These are phyloP conservation scores for Stenotaenia linearis DNA, from an alignment of 2,888 invertebrate species.

Conservation along the genomic window DNA sequence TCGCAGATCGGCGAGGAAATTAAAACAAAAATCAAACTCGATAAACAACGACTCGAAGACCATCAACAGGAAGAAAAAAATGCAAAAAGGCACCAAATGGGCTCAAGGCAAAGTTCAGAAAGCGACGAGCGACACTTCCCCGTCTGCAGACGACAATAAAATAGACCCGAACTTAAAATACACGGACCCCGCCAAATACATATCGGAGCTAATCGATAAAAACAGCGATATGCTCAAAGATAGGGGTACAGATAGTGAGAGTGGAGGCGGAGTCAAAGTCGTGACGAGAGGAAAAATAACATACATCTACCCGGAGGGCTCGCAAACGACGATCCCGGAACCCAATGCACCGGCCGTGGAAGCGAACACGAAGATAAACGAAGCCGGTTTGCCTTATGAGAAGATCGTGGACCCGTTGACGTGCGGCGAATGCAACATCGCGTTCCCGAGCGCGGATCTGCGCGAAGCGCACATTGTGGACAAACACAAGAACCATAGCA, in stretches of 20 bases:
- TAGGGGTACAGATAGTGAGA: neutral
- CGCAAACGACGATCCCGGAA: neutral
- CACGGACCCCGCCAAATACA: slow-evolving; percentile 30
- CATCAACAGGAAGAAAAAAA: neutral
- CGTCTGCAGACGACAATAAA: neutral
- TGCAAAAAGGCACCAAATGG: neutral
- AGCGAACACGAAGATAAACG: slow-evolving; percentile 8
- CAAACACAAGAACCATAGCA: neutral
- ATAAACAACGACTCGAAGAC: neutral
- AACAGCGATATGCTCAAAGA: slow-evolving; percentile 28
- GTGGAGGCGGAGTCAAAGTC: slow-evolving; percentile 15
- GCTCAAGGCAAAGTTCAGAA: neutral
- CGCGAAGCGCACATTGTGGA: neutral
- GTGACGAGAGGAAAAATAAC: slow-evolving; percentile 27
- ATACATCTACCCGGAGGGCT: slow-evolving; percentile 21
- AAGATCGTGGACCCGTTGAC: slow-evolving; percentile 26
- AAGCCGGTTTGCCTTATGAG: slow-evolving; percentile 17
- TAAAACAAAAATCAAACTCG: neutral
- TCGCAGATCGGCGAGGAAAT: neutral
- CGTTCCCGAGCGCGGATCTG: neutral
- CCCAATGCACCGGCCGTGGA: neutral
- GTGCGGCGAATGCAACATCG: slow-evolving; percentile 24
- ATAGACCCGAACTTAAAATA: slow-evolving; percentile 24
- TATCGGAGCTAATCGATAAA: slow-evolving; percentile 21
- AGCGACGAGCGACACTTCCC: neutral